phyloP scores from a whole-genome alignment of 2,113 vertebrate species.

The Manacus vitellinus region DNA sequence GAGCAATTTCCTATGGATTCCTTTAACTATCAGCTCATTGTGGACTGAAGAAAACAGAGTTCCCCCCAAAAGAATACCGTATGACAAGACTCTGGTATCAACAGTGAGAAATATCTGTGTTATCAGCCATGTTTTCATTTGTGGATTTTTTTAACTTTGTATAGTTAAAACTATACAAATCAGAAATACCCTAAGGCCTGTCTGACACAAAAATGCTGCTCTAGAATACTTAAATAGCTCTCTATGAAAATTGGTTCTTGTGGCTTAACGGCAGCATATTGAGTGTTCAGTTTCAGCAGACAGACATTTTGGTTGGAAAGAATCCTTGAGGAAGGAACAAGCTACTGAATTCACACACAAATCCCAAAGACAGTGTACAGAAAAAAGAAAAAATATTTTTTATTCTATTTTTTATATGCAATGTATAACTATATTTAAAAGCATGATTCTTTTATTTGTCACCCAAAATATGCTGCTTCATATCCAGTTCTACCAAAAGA shows the following conservation, averaged over 20 bases:
- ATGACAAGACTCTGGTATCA: not conserved
- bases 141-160: not conserved
- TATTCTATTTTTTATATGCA: not conserved
- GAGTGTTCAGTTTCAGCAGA: not conserved
- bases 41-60: not conserved
- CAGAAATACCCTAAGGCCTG: constrained; percentile 17
- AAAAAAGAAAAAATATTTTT: not conserved
- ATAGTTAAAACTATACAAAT: constrained; percentile 13
- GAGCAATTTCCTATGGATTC: not conserved
- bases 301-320: constrained; percentile 35
- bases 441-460: not conserved
- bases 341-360: constrained; percentile 2
- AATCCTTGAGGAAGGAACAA: constrained; percentile 41
- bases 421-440: not conserved
- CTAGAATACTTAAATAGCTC: constrained; percentile 42
- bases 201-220: constrained; percentile 15
- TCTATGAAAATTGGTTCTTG: constrained; percentile 45
- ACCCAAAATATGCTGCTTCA: not conserved
- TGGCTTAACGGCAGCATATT: constrained; percentile 52
- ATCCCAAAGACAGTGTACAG: not conserved
- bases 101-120: not conserved
- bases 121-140: not conserved
- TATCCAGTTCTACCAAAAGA: not conserved
- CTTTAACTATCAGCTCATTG: not conserved
- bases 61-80: not conserved